phyloP scores from a whole-genome alignment of 1,140 invertebrate genomes.

The Heliconius nattereri region DNA sequence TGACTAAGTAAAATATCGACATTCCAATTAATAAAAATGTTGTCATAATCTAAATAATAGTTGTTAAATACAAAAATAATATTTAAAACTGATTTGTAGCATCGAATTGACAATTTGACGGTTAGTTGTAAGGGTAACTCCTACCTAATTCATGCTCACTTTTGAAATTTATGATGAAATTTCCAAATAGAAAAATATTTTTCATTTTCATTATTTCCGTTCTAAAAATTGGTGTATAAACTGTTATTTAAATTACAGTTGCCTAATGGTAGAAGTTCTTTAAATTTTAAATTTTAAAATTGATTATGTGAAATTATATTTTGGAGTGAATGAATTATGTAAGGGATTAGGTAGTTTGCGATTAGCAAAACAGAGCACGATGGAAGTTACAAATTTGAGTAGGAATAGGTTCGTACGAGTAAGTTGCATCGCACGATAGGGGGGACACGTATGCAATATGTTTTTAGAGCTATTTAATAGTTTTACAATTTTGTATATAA shows the following conservation, averaged over 20 bases:
- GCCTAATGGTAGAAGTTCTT: not conserved
- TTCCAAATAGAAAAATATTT: too few species aligned
- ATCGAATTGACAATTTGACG: conserved; percentile 52
- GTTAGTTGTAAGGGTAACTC: conserved; percentile 54
- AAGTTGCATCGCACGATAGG: conserved; percentile 61
- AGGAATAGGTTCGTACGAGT: conserved; percentile 60
- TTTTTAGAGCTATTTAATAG: conserved; percentile 42
- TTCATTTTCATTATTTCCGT: too few species aligned
- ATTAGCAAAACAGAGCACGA: conserved; percentile 74
- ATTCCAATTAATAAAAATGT: not conserved
- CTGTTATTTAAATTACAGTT: not conserved
- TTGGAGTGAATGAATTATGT: conserved; percentile 44
- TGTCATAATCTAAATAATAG: not conserved
- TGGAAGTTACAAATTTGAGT: conserved; percentile 79
- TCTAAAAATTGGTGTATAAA: too few species aligned
- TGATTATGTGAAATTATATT: not conserved
- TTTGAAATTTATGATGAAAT: not conserved
- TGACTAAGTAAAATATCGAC: too few species aligned
- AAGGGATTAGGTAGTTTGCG: conserved; percentile 43
- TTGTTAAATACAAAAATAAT: not conserved
- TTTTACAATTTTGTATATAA: not conserved
- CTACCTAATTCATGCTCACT: conserved; percentile 41
- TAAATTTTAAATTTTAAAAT: not conserved
- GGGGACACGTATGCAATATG: conserved; percentile 77
- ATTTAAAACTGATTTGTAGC: conserved; percentile 35